Evolutionary conservation across 2,888 invertebrate species (phyloP).

Genomic region (Nycteola revayana): DNA sequence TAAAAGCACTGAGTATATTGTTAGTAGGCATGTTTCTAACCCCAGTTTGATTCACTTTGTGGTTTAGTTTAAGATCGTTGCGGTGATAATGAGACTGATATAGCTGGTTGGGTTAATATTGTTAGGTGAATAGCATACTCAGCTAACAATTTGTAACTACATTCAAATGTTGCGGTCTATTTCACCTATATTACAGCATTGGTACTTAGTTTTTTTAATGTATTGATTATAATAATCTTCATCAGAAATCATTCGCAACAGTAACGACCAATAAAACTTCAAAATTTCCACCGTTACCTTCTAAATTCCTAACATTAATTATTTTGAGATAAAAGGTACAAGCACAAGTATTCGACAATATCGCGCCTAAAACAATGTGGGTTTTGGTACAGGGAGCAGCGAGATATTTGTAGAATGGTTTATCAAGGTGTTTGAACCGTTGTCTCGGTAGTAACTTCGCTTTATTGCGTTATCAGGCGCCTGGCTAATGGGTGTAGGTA

Average conservation of each 20-base stretch:
- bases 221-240: too few species aligned
- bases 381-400: conserved; percentile 20
- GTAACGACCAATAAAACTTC: too few species aligned
- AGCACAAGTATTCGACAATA: conserved; percentile 33
- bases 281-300: too few species aligned
- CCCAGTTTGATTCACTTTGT: conserved; percentile 18
- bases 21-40: conserved; percentile 29
- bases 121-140: too few species aligned
- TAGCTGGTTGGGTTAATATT: too few species aligned
- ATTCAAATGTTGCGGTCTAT: too few species aligned
- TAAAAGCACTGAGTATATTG: conserved; percentile 27
- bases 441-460: conserved; percentile 31
- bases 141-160: too few species aligned
- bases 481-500: conserved; percentile 27
- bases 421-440: conserved; percentile 32
- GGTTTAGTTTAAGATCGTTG: conserved; percentile 7
- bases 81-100: conserved; percentile 1
- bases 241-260: too few species aligned
- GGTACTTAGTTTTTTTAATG: too few species aligned
- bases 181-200: too few species aligned
- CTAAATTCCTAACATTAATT: too few species aligned
- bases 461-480: conserved; percentile 37
- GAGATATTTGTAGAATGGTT: conserved; percentile 29
- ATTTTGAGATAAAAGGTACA: conserved; percentile 35
- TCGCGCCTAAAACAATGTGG: conserved; percentile 31